Base-by-base conservation (phyloP, 2,113 vertebrate species). In the Megaceryle torquata region DNA sequence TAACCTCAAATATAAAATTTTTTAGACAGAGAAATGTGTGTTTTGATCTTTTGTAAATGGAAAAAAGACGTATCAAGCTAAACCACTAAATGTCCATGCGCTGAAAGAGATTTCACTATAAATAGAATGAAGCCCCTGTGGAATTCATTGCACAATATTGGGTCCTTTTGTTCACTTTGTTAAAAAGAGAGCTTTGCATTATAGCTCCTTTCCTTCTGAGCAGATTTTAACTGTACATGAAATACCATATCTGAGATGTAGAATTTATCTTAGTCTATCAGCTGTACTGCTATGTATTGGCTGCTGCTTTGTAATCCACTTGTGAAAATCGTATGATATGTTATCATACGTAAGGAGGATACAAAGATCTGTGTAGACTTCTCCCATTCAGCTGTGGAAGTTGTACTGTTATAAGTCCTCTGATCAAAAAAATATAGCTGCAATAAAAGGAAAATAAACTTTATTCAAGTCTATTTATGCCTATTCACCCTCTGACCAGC, bases 241-340 rank as follows among this genome's bases (percentile, higher is more conserved):
- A 93, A 91, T 60, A 35, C 9, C 15, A 0, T 28, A 43, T 95
- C 56, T 68, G 91, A 87, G 89, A 82, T 46, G 60, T 11, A 83
- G 80, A 74, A 37, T 92, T 94, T 71, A 69, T 86, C 91, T 89
- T 48, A 28, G 80, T 14, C 60, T 64, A 56, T 92, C 86, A 95
- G 74, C 81, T 88, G 67, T 77, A 61, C 20, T 41, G 61, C 82
- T 75, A 17, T 50, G 78, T 87, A 33, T 14, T 21, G 41, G 57
- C 37, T 82, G 75, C 61, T 87, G 78, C 70, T 85, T 28, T 41
- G 39, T 85, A 53, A 85, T 51, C 75, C 54, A 50, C 37, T 65
- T 48, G 87, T 79, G 84, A 76, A 77, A 67, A 20, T 61, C 26
- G 59, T 35, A 19, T 50, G 44, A 82, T 51, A 29, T 82, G 61